A percentile compares a stretch with the other conserved stretches of the same genome.
These are phyloP conservation scores for Noturus placidus DNA, from an alignment of 2,113 vertebrate genomes.

Conservation along the genomic window DNA sequence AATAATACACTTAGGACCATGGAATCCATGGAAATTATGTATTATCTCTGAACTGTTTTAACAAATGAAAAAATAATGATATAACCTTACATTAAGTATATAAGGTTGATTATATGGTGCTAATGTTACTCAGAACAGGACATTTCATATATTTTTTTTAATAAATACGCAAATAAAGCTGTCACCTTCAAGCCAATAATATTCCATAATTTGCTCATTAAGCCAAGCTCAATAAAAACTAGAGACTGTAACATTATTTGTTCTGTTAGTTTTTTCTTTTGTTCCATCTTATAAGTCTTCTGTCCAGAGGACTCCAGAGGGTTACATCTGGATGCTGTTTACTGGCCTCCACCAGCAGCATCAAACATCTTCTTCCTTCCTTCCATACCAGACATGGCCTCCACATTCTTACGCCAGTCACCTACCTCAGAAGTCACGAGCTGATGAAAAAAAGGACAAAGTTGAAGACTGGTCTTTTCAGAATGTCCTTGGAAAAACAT, in stretches of 20 bases:
- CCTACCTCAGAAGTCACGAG: slow-evolving; percentile 76
- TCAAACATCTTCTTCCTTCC: slow-evolving; percentile 99
- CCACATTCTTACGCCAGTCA: slow-evolving; percentile 98
- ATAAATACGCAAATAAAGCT: not conserved
- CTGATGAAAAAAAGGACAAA: not conserved
- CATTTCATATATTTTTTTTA: not conserved
- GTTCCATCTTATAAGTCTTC: not conserved
- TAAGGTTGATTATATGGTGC: not conserved
- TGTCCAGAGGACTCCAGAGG: not conserved
- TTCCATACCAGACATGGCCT: slow-evolving; percentile 99
- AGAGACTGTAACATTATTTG: not conserved
- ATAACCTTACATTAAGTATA: not conserved
- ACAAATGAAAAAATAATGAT: not conserved
- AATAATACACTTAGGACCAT: not conserved
- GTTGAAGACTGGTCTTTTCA: not conserved
- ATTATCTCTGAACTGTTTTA: not conserved
- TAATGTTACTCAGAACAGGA: not conserved
- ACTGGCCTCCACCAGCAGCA: slow-evolving; percentile 74
- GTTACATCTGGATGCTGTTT: slow-evolving; percentile 30
- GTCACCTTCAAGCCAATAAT: not conserved
- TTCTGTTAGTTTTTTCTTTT: not conserved
- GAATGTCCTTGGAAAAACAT: not conserved
- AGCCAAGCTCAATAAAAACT: not conserved
- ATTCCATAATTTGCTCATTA: not conserved
- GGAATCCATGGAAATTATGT: not conserved